A percentile compares a stretch with the other conserved stretches of the same genome.
phyloP scores from a whole-genome alignment of 1,140 invertebrate species.

The Grapholita molesta region DNA sequence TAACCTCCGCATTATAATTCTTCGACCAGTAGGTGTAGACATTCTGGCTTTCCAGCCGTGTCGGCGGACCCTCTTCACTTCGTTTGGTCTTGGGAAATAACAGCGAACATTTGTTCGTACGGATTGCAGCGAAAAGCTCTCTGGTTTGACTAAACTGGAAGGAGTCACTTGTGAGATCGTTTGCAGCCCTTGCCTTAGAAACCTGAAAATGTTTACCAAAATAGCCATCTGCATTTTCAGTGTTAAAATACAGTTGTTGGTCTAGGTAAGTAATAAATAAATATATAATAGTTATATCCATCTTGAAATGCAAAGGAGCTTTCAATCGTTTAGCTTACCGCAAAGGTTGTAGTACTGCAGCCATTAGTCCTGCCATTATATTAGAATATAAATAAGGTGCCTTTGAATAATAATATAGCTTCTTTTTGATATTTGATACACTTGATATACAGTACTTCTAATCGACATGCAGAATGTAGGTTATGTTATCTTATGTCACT shows the following conservation, averaged over 20 bases:
- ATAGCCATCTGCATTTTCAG: too few relatives aligned
- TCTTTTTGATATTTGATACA: too few relatives aligned
- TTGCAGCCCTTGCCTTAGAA: conserved; percentile 37
- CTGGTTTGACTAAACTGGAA: conserved; percentile 46
- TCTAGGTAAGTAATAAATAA: too few relatives aligned
- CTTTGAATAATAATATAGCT: too few relatives aligned
- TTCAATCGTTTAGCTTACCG: conserved; percentile 33
- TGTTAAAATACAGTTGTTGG: too few relatives aligned
- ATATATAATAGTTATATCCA: too few relatives aligned
- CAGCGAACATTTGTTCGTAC: conserved; percentile 76
- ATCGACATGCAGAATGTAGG: too few relatives aligned
- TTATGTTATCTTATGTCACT: neutral
- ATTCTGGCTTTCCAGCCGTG: conserved; percentile 85
- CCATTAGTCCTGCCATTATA: conserved; percentile 56
- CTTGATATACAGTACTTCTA: too few relatives aligned
- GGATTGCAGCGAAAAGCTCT: conserved; percentile 44
- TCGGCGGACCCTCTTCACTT: conserved; percentile 82
- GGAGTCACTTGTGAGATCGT: conserved; percentile 29
- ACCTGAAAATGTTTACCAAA: conserved; percentile 34
- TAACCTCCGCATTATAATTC: conserved; percentile 85
- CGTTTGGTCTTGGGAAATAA: conserved; percentile 86
- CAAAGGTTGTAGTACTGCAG: conserved; percentile 51
- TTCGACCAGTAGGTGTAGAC: conserved; percentile 82
- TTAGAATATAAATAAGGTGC: too few relatives aligned
- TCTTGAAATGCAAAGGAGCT: too few relatives aligned